Conservation (phyloP, 2,797 vertebrate species). For the Rachycentron canadum region DNA sequence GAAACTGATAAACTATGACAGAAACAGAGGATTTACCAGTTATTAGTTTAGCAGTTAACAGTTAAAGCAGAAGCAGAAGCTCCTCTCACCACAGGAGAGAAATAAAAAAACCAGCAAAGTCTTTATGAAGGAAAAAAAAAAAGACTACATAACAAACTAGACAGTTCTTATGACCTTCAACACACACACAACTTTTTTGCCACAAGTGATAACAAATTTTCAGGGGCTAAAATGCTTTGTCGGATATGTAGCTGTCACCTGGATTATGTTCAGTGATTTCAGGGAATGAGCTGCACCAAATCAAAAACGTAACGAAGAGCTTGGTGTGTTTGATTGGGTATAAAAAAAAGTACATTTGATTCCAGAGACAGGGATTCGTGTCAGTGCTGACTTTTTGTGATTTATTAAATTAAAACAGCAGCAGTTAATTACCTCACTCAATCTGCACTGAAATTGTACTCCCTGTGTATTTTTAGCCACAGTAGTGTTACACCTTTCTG, state of each 20-base stretch:
- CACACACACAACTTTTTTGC: neutral
- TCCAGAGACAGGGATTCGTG: neutral
- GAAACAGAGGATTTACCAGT: conserved; percentile 47
- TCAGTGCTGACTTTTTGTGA: neutral
- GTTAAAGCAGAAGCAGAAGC: conserved; percentile 6
- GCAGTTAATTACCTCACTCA: too few relatives aligned
- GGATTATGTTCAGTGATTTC: neutral
- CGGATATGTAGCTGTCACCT: neutral
- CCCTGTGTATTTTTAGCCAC: too few relatives aligned
- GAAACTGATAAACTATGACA: conserved; percentile 49
- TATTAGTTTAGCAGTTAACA: too few relatives aligned
- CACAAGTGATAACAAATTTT: neutral
- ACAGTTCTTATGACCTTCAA: neutral
- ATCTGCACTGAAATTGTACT: too few relatives aligned
- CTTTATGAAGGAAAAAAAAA: neutral
- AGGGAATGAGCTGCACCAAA: neutral
- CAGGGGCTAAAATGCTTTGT: neutral
- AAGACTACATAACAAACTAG: neutral
- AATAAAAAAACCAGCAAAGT: neutral
- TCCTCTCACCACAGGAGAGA: conserved; percentile 7
- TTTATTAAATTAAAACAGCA: neutral
- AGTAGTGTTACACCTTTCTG: neutral
- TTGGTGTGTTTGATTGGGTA: neutral
- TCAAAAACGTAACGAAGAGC: neutral
- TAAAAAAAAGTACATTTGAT: neutral